Base-by-base conservation (phyloP, 2,888 invertebrate species). In the Volucella inanis region DNA sequence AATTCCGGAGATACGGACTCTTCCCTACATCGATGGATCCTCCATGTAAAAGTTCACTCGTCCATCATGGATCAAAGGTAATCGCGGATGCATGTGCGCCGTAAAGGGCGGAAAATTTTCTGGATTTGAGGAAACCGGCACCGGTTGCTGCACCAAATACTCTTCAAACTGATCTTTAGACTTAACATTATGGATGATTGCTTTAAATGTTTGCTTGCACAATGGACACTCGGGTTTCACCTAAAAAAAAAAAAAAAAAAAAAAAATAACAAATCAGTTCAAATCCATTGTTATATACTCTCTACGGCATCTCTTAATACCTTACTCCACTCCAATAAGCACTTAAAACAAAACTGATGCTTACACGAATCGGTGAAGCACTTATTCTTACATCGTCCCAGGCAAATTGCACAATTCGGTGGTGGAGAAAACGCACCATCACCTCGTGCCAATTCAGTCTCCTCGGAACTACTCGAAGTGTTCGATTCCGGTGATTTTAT, bases 281-380 rank as follows among this genome's bases (percentile, higher is more conserved):
- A 45, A 18, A 52, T 31, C 50, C 6, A 10, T 54, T 6, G 4
- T 8, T 4, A 31, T 62, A 52, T 9, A 9, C 11, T 50, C 6
- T 31, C 31, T 31, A 31, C 2, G 22, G 52, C 18, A 47, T 68
- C 39, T n/a, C 22, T 72, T 12, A 31, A 82, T 89, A 81, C 96
- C 93, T 97, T 98, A 74, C 98, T 98, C 98, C 98, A 99, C 90
- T 97, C 97, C 82, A 97, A 92, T 41, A 99, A 93, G 90, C 98
- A 99, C 87, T 95, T 95, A 90, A 98, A 98, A 91, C 98, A 99
- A 91, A 98, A 99, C 90, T 96, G 96, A 92, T 99, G 98, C 91
- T 97, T 94, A 91, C 98, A 99, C 64, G 96, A 96, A 91, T 98
- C 96, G 0, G 98, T 97, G 91, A 97, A 97, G 39, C 97, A 98